Base-by-base conservation (phyloP, 2,113 vertebrate species). In the Herpetotheres cachinnans region DNA sequence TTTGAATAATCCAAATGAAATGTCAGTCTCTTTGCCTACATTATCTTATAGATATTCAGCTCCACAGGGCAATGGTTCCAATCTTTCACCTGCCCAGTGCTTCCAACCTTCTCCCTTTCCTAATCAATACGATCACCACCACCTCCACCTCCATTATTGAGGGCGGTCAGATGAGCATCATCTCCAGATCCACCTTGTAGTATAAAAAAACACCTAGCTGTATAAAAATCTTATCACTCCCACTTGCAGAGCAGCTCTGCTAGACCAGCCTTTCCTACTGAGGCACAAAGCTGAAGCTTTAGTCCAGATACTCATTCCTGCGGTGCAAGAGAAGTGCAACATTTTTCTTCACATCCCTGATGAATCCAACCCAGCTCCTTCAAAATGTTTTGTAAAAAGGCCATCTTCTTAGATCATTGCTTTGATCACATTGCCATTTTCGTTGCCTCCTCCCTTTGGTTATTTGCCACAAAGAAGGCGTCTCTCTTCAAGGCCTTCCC, bases 381-480 rank as follows among this genome's bases (percentile, higher is more conserved):
- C 46, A 73, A 63, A 69, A 78, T 13, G 7, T 25, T 90, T 82
- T 79, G 21, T 14, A 71, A 83, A 83, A 70, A 89, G 12, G 27
- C 5, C 13, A 26, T 17, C 10, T 10, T 24, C 47, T 62, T 3
- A 74, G 13, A 34, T 42, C 4, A 29, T 22, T 71, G 21, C 44
- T 78, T 82, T 19, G 11, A 62, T 24, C 36, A 27, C 20, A 2
- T 1, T 29, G 12, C 3, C 9, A n/a, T 52, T 90, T 76, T 54
- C 27, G 16, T 55, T 59, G 34, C 20, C 21, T 70, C 3, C 17
- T 86, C 81, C n/a, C 70, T 84, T 30, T 34, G 15, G 13, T 34
- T 87, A 30, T 4, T 74, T 21, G 55, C 6, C 42, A 47, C 25
- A 69, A 46, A 47, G 0, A 54, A 7, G 2, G 13, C 4, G 0